phyloP scores from a whole-genome alignment of 2,888 invertebrate species.

The Tachystola acroxantha region DNA sequence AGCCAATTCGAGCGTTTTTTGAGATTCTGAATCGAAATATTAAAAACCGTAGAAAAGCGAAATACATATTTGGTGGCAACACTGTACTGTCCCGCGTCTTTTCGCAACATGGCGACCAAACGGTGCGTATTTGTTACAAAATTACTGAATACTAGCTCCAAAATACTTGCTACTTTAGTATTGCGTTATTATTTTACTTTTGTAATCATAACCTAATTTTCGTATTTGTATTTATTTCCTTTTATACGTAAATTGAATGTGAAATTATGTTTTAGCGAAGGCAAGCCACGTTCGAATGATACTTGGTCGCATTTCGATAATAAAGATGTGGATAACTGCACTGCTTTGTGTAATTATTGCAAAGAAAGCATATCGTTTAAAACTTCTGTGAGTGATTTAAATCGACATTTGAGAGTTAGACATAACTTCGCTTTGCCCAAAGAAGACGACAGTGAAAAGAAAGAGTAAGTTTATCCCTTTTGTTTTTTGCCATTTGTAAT shows the following conservation, averaged over 20 bases:
- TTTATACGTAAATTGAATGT: constrained; percentile 1
- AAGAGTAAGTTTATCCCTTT: too few species aligned
- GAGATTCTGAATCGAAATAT: too few species aligned
- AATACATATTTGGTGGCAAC: background rate
- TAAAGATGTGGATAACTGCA: constrained; percentile 7
- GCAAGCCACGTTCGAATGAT: constrained; percentile 2
- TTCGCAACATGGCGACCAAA: constrained; percentile 7
- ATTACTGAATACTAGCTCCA: constrained; percentile 8
- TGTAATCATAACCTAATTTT: background rate
- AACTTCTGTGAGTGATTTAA: constrained; percentile 8
- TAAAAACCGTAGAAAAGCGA: too few species aligned
- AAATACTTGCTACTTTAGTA: constrained; percentile 3
- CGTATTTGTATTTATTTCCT: background rate
- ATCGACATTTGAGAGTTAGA: constrained; percentile 12
- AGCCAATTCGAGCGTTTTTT: too few species aligned
- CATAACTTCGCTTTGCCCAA: constrained; percentile 4
- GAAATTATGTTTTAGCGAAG: constrained; percentile 6
- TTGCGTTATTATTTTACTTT: constrained; percentile 1
- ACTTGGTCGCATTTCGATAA: constrained; percentile 16
- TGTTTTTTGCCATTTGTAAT: too few species aligned
- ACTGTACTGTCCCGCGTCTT: background rate
- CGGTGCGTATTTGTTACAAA: constrained; percentile 13
- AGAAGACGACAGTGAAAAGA: background rate
- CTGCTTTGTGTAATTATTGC: constrained; percentile 13
- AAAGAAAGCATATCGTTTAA: constrained; percentile 11